These are phyloP conservation scores for Cyrtodaria siliqua DNA, from an alignment of 2,888 invertebrate genomes.

Conservation along the genomic window DNA sequence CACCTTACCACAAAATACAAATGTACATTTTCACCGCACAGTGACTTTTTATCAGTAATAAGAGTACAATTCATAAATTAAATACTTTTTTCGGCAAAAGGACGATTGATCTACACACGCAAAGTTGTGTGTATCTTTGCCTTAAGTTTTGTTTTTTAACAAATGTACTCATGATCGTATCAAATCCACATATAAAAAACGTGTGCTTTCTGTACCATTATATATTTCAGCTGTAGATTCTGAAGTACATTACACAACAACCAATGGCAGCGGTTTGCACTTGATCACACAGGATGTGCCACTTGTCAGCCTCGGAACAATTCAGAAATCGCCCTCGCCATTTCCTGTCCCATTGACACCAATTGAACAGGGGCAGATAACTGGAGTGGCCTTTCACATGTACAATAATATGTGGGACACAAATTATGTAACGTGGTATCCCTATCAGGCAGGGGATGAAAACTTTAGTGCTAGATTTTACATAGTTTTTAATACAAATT, in stretches of 20 bases:
- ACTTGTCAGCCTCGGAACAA: constrained; percentile 70
- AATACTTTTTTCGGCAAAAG: no score
- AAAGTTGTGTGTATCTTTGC: no score
- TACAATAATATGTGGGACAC: constrained; percentile 84
- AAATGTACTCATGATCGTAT: no score
- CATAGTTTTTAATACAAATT: constrained; percentile 15
- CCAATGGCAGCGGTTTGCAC: constrained; percentile 60
- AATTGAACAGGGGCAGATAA: constrained; percentile 69
- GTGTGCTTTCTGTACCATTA: no score
- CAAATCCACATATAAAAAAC: no score
- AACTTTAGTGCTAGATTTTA: constrained; percentile 74
- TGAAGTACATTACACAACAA: constrained; percentile 59
- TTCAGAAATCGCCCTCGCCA: constrained; percentile 65
- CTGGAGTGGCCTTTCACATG: constrained; percentile 78
- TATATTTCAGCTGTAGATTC: constrained; percentile 65
- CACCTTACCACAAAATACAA: no score
- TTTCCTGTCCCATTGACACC: constrained; percentile 80
- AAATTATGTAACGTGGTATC: constrained; percentile 84
- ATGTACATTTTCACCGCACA: no score
- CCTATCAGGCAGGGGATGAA: constrained; percentile 69
- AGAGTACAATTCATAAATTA: no score
- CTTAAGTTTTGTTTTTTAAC: no score
- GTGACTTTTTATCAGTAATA: no score
- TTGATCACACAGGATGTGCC: constrained; percentile 75
- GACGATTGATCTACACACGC: no score